Evolutionary conservation across 2,888 invertebrate species (phyloP).

Genomic region (Crossocerus cetratus): DNA sequence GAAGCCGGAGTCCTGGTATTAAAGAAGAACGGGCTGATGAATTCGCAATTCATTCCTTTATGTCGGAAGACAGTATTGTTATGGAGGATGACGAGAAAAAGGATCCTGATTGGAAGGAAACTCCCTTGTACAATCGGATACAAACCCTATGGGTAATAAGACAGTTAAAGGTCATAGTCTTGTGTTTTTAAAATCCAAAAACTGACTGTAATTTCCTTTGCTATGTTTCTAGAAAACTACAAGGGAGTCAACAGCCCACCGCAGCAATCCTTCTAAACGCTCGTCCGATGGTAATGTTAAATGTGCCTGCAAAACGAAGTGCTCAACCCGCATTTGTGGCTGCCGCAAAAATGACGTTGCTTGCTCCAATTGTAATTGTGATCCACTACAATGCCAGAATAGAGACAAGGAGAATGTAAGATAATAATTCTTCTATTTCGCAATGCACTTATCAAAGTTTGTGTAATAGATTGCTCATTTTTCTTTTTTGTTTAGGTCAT

Average conservation of each 20-base stretch:
- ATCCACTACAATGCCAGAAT: conserved; percentile 76
- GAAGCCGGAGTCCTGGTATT: background rate
- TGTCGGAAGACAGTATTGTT: conserved; percentile 59
- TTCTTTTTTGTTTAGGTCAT: conserved; percentile 19
- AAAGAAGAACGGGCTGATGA: conserved; percentile 11
- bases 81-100: conserved; percentile 73
- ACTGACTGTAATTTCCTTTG: conserved; percentile 2
- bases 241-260: conserved; percentile 73
- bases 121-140: conserved; percentile 81
- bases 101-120: conserved; percentile 86
- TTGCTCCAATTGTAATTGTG: conserved; percentile 80
- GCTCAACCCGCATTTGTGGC: conserved; percentile 80
- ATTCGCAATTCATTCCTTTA: too few species aligned
- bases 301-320: conserved; percentile 82
- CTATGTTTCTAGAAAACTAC: conserved; percentile 55
- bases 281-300: conserved; percentile 80
- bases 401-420: conserved; percentile 58
- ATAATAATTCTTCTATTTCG: background rate
- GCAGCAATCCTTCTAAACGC: conserved; percentile 77
- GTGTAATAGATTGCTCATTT: too few species aligned
- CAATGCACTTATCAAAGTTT: too few species aligned
- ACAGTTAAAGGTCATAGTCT: background rate
- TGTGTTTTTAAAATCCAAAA: background rate
- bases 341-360: conserved; percentile 79
- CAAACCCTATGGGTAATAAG: conserved; percentile 65